These are phyloP conservation scores for Pyrocephalus nanus DNA, from an alignment of 2,797 vertebrate genomes.

Conservation along the genomic window DNA sequence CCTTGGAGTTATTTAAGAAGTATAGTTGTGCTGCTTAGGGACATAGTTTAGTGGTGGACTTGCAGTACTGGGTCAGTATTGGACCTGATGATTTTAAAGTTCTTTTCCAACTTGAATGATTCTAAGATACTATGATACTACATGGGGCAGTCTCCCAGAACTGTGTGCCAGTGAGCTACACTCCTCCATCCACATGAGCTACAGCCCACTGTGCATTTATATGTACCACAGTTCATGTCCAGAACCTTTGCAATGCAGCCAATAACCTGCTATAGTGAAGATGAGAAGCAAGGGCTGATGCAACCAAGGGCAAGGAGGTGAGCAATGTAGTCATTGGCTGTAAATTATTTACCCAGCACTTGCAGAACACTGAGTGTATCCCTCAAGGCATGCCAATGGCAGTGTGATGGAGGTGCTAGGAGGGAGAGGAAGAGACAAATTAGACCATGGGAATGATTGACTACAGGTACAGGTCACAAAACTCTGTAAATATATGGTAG, in stretches of 20 bases:
- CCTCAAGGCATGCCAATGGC: too few species aligned
- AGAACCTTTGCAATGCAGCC: neutral
- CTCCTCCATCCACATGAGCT: neutral
- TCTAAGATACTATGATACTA: neutral
- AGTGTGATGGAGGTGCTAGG: neutral
- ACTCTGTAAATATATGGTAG: neutral
- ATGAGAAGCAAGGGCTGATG: neutral
- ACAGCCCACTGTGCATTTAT: neutral
- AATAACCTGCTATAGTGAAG: neutral
- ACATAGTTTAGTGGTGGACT: neutral
- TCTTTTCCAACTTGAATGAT: neutral
- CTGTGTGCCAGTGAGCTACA: rapidly evolving
- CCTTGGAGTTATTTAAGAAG: neutral
- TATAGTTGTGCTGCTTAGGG: neutral
- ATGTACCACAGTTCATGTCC: neutral
- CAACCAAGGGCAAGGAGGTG: neutral
- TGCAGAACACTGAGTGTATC: too few species aligned
- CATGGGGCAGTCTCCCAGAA: neutral
- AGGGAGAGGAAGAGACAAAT: neutral
- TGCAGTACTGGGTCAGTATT: neutral
- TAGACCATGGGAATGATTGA: neutral
- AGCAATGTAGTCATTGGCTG: too few species aligned
- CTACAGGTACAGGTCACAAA: constrained; percentile 63
- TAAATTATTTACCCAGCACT: too few species aligned
- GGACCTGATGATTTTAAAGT: neutral